Evolutionary conservation across 2,888 invertebrate species (phyloP).

Genomic region (Chalcis sispes): DNA sequence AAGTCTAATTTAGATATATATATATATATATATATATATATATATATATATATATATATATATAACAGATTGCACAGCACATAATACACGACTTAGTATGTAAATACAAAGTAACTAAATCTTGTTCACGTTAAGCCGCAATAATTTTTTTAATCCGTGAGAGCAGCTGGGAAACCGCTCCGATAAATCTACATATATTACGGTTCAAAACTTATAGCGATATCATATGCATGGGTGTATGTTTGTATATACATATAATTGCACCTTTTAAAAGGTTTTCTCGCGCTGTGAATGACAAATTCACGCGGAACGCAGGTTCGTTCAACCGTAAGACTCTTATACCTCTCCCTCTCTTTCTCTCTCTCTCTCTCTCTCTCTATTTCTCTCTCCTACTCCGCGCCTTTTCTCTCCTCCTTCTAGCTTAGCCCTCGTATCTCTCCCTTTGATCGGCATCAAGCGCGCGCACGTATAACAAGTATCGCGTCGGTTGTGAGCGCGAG

Average conservation of each 20-base stretch:
- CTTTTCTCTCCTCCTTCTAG: constrained; percentile 9
- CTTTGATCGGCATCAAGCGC: constrained; percentile 25
- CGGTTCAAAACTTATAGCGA: no score
- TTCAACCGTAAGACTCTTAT: constrained; percentile 34
- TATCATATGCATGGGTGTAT: neutral
- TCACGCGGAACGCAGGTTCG: constrained; percentile 34
- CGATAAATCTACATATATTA: no score
- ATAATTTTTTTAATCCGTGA: neutral
- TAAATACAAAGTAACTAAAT: constrained; percentile 11
- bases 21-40: no score
- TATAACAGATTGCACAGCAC: no score
- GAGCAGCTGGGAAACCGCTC: neutral
- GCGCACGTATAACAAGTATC: constrained; percentile 12
- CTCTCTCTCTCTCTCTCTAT: neutral
- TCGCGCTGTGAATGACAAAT: constrained; percentile 22
- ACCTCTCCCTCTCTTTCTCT: no score
- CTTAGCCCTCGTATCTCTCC: constrained; percentile 4
- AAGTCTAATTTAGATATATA: no score
- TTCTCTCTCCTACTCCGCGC: constrained; percentile 12
- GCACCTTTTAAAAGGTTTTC: constrained; percentile 1
- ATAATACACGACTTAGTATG: constrained; percentile 9
- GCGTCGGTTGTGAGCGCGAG: constrained; percentile 3
- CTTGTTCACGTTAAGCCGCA: neutral
- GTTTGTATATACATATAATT: neutral
- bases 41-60: no score